These are phyloP conservation scores for Brienomyrus brachyistius DNA, from an alignment of 2,113 vertebrate genomes.

Conservation along the genomic window DNA sequence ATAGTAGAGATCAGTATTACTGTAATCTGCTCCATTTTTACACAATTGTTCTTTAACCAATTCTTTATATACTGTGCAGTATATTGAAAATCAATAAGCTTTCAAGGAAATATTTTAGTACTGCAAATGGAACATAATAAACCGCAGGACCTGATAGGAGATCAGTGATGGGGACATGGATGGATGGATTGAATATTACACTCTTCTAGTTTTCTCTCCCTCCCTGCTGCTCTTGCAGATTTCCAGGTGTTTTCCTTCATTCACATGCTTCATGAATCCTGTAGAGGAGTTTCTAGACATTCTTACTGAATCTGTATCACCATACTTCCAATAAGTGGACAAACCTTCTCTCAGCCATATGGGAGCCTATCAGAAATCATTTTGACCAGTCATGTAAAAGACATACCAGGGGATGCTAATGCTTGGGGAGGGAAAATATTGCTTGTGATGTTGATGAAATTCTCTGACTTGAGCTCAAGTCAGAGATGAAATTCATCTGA, in stretches of 20 bases:
- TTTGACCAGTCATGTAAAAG: not conserved
- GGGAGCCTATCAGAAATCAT: not conserved
- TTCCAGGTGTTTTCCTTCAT: not conserved
- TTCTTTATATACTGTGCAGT: not conserved
- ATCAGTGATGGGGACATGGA: not conserved
- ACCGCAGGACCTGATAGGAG: not conserved
- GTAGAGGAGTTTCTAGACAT: not conserved
- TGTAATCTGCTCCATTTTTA: not conserved
- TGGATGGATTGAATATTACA: not conserved
- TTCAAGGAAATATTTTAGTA: not conserved
- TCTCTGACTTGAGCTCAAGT: not conserved
- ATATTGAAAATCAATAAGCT: not conserved
- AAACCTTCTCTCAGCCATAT: not conserved
- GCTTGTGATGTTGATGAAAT: not conserved
- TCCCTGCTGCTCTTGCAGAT: not conserved
- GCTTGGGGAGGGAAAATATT: not conserved
- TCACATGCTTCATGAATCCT: not conserved
- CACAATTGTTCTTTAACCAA: not conserved
- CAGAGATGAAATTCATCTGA: not conserved
- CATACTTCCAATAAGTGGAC: not conserved
- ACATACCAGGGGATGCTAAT: not conserved
- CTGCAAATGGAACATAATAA: not conserved
- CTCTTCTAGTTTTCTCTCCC: not conserved
- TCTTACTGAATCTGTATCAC: not conserved
- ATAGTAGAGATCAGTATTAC: not conserved